phyloP scores from a whole-genome alignment of 2,888 invertebrate species.

The Ommatoiulus sabulosus region DNA sequence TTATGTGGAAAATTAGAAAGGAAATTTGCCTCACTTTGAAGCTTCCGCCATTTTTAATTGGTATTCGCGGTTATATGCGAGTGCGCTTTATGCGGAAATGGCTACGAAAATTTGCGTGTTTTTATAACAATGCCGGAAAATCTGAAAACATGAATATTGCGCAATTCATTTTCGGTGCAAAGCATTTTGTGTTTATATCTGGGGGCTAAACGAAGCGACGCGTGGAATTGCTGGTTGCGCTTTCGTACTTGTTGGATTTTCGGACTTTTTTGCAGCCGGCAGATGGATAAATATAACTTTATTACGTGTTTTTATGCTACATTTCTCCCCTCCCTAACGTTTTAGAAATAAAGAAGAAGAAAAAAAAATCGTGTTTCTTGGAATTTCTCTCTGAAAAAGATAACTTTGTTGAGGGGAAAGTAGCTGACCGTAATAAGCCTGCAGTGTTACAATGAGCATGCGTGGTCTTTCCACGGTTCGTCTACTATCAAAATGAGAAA shows the following conservation, averaged over 20 bases:
- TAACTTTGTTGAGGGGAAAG: neutral
- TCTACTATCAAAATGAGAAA: too few species aligned
- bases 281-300: slow-evolving; percentile 34
- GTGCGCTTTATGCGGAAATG: neutral
- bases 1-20: neutral
- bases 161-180: neutral
- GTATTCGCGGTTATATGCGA: neutral
- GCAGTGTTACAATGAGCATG: neutral
- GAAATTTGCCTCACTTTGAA: slow-evolving; percentile 1
- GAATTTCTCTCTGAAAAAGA: neutral
- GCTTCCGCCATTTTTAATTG: slow-evolving; percentile 27
- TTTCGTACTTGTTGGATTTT: neutral
- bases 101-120: neutral
- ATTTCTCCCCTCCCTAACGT: slow-evolving; percentile 10
- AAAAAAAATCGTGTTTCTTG: neutral
- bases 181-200: neutral
- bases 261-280: neutral
- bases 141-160: neutral
- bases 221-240: neutral
- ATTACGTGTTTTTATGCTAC: neutral
- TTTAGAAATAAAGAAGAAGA: neutral
- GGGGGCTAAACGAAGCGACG: neutral
- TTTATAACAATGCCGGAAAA: neutral
- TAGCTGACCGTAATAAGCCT: too few species aligned
- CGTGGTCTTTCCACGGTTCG: too few species aligned